Evolutionary conservation across 2,113 vertebrate genomes (phyloP), one percentile per base, ranked within the genome.

Genomic region (Tenrec ecaudatus): DNA sequence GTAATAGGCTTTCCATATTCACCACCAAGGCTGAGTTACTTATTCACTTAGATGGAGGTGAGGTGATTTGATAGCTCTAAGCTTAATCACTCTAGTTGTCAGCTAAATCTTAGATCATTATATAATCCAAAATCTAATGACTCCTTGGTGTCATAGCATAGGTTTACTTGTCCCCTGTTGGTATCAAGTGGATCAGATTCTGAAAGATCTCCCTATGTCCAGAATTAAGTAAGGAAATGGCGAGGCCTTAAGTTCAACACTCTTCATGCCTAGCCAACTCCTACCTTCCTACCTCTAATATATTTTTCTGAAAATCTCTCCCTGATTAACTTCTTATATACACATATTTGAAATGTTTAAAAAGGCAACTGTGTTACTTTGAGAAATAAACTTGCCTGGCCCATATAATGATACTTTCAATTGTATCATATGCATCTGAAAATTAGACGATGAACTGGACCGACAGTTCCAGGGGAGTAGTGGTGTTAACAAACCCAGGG

Each of bases 21-120:
- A 69, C 4, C 69, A 20, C 3, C 78, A 76, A 43, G 20, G 79
- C 47, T 27, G n/a, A 77, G 15, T 14, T 23, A 47, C 64, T 15
- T 53, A 53, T 88, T 82, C 11, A 10, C 53, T 81, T 33, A 27
- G 23, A 3, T 86, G 12, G 1, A 2, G 36, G n/a, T 8, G 15
- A 0, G 1, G 0, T 14, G 15, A n/a, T 12, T 11, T 38, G 40
- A 19, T 3, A 29, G 29, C 9, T 91, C 23, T 83, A 53, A 9
- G 8, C 1, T 36, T 17, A 78, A 4, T 4, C 23, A 14, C n/a
- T 62, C 60, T 73, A 12, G 38, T 31, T 36, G 47, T 69, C 16
- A 38, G 33, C 29, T 16, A 71, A 53, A 83, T 57, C 22, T 29
- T 68, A 57, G 6, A 1, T 3, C 1, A 36, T 1, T 4, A n/a